Evolutionary conservation across 2,797 vertebrate genomes (phyloP), one percentile per base, ranked within the genome.

Genomic region (Brachyalestes nurse): DNA sequence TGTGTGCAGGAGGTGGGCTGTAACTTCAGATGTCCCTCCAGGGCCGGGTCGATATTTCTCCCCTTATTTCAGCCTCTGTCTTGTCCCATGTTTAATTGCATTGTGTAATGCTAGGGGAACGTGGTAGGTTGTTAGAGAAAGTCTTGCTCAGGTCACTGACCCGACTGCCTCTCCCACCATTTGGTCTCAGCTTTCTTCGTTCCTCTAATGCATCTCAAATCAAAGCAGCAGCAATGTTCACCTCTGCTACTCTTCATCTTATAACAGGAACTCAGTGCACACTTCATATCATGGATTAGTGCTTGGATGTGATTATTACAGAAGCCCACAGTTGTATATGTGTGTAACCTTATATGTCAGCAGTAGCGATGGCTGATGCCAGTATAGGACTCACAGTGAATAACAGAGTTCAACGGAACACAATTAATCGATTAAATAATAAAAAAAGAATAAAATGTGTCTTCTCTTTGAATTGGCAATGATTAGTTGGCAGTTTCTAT

Each of bases 11-110:
- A 82, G 78, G 84, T 83, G 66, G 76, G 79, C 60, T 73, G 70
- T 72, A 78, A 82, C 69, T 84, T 81, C 72, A 77, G 16, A 76
- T 70, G 73, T 80, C 78, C 75, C 82, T 83, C 77, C 58, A 84
- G 82, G 71, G 71, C 75, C 58, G 23, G 72, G 73, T 81, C 83
- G 75, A 78, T 84, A 78, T 79, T 77, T 62, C 47, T 45, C 55
- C 67, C 61, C 61, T 82, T 72, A 72, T 79, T 73, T 76, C 73
- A 60, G 77, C 77, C 65, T 75, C 57, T 69, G 81, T 79, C 81
- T 83, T 83, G 81, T 80, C 78, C 62, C 51, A 69, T 77, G 67
- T 84, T 80, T 84, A 77, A 77, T 84, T 84, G 82, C 38, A 17
- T 78, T 8, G 6, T 78, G 82, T 81, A 84, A 84, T 84, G 55